A percentile compares a stretch with the other conserved stretches of the same genome.
Evolutionary conservation across 1,140 invertebrate species (phyloP).

Genomic region (Ridgeia piscesae): DNA sequence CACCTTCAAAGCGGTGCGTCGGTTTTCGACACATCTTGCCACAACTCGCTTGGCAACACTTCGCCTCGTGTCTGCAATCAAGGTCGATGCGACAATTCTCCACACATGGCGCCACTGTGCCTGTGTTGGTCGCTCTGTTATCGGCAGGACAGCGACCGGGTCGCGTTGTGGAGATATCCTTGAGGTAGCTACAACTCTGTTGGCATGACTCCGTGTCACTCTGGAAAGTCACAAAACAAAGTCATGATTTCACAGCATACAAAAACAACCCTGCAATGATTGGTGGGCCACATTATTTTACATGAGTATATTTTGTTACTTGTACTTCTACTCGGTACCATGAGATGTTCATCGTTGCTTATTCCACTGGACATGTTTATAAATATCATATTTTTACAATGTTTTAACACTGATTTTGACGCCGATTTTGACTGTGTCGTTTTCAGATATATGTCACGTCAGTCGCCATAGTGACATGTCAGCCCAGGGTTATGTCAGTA

Average conservation of each 20-base stretch:
- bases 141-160: constrained; percentile 19
- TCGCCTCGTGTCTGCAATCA: constrained; percentile 21
- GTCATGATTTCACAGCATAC: too few species aligned
- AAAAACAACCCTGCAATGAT: too few species aligned
- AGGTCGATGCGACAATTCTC: constrained; percentile 24
- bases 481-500: too few species aligned
- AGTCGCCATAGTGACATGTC: too few species aligned
- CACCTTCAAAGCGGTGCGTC: constrained; percentile 19
- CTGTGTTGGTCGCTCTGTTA: background rate
- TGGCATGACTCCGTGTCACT: constrained; percentile 16
- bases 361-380: too few species aligned
- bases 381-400: too few species aligned
- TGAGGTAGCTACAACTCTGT: constrained; percentile 25
- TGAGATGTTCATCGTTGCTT: background rate
- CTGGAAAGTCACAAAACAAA: background rate
- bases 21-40: constrained; percentile 23
- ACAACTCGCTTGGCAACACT: constrained; percentile 29
- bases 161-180: constrained; percentile 17
- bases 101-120: constrained; percentile 14
- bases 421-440: too few species aligned
- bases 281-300: too few species aligned
- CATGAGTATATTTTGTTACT: too few species aligned
- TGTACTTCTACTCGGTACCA: too few species aligned
- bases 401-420: too few species aligned
- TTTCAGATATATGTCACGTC: too few species aligned